A percentile compares a stretch with the other conserved stretches of the same genome.
Conservation (phyloP, 2,888 invertebrate species). For the Scotopteryx bipunctaria region DNA sequence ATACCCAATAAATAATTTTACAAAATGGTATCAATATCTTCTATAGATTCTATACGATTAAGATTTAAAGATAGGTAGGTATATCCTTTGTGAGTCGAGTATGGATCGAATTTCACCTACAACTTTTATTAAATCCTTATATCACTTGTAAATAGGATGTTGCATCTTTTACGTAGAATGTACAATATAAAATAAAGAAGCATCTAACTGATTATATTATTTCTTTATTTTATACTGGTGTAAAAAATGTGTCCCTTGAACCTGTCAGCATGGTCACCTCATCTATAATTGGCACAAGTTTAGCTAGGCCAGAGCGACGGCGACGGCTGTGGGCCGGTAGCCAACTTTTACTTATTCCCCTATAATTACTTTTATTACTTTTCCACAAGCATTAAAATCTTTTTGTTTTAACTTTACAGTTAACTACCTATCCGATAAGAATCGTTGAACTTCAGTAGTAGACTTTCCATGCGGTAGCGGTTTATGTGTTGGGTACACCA, state of each 20-base stretch:
- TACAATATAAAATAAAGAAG: no score
- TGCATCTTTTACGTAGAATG: no score
- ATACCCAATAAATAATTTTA: slow-evolving; percentile 43
- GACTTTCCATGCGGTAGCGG: no score
- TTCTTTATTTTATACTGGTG: background rate
- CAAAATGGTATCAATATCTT: slow-evolving; percentile 29
- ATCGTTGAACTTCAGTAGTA: no score
- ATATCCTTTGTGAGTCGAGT: no score
- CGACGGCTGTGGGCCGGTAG: slow-evolving; percentile 64
- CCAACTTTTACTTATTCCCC: slow-evolving; percentile 74
- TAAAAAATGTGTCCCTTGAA: slow-evolving; percentile 5
- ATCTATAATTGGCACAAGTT: slow-evolving; percentile 71
- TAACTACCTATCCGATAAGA: slow-evolving; percentile 3
- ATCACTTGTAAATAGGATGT: no score
- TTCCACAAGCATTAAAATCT: slow-evolving; percentile 46
- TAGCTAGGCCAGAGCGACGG: slow-evolving; percentile 55
- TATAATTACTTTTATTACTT: slow-evolving; percentile 74
- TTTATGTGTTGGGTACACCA: no score
- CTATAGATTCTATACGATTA: no score
- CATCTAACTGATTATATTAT: no score
- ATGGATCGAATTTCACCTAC: no score
- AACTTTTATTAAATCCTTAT: no score
- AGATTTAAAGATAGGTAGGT: no score
- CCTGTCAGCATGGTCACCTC: slow-evolving; percentile 52
- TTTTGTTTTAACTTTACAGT: slow-evolving; percentile 29